These are phyloP conservation scores for Temnothorax nylanderi DNA, from an alignment of 1,140 invertebrate genomes.

Conservation along the genomic window DNA sequence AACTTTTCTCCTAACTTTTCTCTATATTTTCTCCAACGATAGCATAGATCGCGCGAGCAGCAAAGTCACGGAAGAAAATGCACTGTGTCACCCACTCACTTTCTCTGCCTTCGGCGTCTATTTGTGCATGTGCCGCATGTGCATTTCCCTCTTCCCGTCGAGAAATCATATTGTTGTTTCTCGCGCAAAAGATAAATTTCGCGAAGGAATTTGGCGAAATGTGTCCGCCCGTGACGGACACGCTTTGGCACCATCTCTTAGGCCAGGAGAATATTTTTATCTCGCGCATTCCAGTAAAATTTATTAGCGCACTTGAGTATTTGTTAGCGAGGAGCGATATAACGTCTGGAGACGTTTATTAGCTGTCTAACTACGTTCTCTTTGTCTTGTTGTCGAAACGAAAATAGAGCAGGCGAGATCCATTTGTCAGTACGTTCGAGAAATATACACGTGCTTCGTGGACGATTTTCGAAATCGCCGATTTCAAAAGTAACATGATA, in stretches of 20 bases:
- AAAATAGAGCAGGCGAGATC: not conserved
- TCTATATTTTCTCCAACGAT: not conserved
- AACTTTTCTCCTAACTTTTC: not conserved
- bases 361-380: not conserved
- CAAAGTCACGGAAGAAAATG: constrained; percentile 71
- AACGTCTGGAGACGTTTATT: constrained; percentile 20
- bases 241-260: not conserved
- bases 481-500: not conserved
- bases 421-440: constrained; percentile 7
- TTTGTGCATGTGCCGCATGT: constrained; percentile 58
- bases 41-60: constrained; percentile 50
- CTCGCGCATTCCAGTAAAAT: constrained; percentile 16
- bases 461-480: not conserved
- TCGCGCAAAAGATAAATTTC: not conserved
- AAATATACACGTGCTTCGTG: not conserved
- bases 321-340: not conserved
- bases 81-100: constrained; percentile 75
- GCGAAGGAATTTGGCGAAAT: not conserved
- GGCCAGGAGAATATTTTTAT: constrained; percentile 25
- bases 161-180: not conserved
- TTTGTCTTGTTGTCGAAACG: not conserved
- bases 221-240: not conserved
- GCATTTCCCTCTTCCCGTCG: constrained; percentile 12
- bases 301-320: constrained; percentile 23
- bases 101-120: constrained; percentile 74